Percentiles rank a stretch among this genome's conserved stretches.
Evolutionary conservation across 1,140 invertebrate species (phyloP).

Genomic region (Zaprionus nigranus): DNA sequence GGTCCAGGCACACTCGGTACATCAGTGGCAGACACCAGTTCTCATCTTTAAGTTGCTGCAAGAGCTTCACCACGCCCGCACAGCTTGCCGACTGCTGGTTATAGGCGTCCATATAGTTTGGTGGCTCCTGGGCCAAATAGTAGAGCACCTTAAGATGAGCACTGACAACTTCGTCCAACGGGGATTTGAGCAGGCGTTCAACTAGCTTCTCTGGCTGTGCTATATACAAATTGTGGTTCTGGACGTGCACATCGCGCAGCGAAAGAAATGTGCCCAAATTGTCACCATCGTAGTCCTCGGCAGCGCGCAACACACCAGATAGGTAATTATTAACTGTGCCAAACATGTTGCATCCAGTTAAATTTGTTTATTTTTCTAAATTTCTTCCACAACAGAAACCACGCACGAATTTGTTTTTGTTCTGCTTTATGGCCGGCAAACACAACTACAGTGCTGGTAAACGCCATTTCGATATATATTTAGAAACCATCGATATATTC

Average conservation of each 20-base stretch:
- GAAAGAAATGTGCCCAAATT: slow-evolving; percentile 88
- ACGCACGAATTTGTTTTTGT: slow-evolving; percentile 13
- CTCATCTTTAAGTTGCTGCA: slow-evolving; percentile 96
- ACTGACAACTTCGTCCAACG: slow-evolving; percentile 92
- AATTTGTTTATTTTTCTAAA: background rate
- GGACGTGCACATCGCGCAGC: slow-evolving; percentile 90
- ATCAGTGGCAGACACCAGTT: slow-evolving; percentile 98
- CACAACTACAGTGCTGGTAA: slow-evolving; percentile 9
- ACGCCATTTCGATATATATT: background rate
- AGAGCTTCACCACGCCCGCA: slow-evolving; percentile 91
- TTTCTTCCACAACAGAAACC: background rate
- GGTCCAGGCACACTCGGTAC: slow-evolving; percentile 94
- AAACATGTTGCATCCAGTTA: slow-evolving; percentile 55
- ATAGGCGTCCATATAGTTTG: slow-evolving; percentile 91
- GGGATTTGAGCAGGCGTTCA: slow-evolving; percentile 89
- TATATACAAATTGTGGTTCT: slow-evolving; percentile 88
- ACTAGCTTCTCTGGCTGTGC: slow-evolving; percentile 89
- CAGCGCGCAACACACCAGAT: slow-evolving; percentile 59
- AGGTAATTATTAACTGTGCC: slow-evolving; percentile 78
- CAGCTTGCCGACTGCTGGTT: slow-evolving; percentile 91
- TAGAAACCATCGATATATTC: background rate
- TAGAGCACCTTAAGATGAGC: slow-evolving; percentile 89
- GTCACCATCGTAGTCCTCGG: slow-evolving; percentile 73
- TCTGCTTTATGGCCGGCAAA: slow-evolving; percentile 9
- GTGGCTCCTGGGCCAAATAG: slow-evolving; percentile 79